Evolutionary conservation across 2,797 vertebrate genomes (phyloP).

Genomic region (Spinibarbus caldwelli): DNA sequence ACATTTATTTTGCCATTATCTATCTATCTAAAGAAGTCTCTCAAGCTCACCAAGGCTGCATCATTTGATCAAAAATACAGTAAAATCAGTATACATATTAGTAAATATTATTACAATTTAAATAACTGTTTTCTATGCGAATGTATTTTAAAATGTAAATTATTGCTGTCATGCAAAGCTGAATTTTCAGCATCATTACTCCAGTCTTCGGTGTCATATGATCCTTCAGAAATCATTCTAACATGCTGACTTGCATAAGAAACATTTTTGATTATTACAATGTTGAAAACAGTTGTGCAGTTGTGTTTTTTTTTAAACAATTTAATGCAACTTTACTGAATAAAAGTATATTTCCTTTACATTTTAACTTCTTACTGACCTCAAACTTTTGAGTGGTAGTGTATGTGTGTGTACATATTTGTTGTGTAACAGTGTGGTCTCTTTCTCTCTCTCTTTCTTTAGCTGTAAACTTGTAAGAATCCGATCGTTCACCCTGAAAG

Average conservation of each 20-base stretch:
- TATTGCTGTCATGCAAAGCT: background rate
- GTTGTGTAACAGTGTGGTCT: background rate
- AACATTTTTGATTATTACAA: background rate
- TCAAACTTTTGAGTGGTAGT: background rate
- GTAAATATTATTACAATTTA: too few species aligned
- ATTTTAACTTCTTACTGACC: background rate
- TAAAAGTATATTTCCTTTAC: background rate
- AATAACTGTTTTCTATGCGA: background rate
- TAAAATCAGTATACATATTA: background rate
- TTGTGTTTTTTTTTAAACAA: too few species aligned
- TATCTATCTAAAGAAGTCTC: background rate
- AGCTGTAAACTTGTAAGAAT: constrained; percentile 30
- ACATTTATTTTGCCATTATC: too few species aligned
- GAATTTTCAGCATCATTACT: too few species aligned
- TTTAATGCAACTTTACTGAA: background rate
- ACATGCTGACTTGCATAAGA: background rate
- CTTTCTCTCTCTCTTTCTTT: background rate
- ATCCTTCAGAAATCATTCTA: background rate
- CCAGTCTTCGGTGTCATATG: background rate
- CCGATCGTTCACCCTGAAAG: constrained; percentile 40
- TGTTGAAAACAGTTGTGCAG: background rate
- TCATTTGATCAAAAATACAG: background rate
- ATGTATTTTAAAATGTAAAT: background rate
- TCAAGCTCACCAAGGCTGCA: background rate
- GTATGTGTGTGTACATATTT: background rate